A percentile compares a stretch with the other conserved stretches of the same genome.
Conservation (phyloP, 2,113 vertebrate species). For the Ptyas mucosa region DNA sequence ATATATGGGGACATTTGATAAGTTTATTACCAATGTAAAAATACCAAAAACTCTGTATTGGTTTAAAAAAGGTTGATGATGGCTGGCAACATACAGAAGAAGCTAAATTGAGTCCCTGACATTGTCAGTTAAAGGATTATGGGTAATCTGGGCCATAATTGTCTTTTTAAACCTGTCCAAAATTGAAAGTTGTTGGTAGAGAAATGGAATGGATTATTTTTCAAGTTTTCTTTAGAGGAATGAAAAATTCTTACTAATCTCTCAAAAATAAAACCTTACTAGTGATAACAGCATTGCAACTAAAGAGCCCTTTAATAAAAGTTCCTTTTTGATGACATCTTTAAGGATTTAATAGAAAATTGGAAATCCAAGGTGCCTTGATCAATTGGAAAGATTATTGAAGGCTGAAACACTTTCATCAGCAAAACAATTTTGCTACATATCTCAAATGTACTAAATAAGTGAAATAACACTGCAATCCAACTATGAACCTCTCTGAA, state of each 20-base stretch:
- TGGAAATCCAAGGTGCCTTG: not conserved
- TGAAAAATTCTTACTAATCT: not conserved
- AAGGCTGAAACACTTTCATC: not conserved
- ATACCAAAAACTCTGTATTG: not conserved
- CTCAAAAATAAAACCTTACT: not conserved
- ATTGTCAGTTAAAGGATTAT: not conserved
- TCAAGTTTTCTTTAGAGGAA: not conserved
- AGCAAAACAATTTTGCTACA: not conserved
- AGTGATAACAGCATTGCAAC: not conserved
- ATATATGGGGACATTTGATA: not conserved
- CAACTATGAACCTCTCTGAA: not conserved
- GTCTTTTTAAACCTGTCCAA: not conserved
- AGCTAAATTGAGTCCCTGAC: not conserved
- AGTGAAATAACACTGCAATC: not conserved
- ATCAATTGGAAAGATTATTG: not conserved
- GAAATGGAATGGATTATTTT: not conserved
- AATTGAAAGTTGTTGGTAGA: not conserved
- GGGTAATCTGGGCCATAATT: not conserved
- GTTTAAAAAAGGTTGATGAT: not conserved
- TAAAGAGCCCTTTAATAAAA: not conserved
- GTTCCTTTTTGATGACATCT: not conserved
- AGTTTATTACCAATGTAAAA: not conserved
- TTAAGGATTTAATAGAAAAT: not conserved
- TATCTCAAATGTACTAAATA: not conserved
- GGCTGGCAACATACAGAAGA: not conserved